Percentiles rank a stretch among this genome's conserved stretches.
phyloP scores from a whole-genome alignment of 2,797 vertebrate species.

The Erpetoichthys calabaricus region DNA sequence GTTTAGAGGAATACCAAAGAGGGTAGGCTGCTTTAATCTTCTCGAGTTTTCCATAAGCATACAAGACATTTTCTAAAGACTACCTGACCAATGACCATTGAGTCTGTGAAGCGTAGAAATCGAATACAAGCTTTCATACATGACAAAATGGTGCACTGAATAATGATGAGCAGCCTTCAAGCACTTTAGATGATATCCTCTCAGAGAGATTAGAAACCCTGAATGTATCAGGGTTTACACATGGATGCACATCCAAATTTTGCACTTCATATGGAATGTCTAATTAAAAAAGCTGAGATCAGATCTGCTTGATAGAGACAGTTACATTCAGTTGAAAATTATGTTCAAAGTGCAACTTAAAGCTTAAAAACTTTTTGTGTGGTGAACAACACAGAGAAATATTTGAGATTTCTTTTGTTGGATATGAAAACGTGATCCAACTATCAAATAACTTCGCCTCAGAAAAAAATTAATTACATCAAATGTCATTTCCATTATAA shows the following conservation, averaged over 20 bases:
- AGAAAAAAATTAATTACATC: too few species aligned
- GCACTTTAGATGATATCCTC: conserved; percentile 2
- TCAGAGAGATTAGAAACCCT: conserved; percentile 7
- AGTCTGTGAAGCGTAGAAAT: not conserved
- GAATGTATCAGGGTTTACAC: conserved; percentile 5
- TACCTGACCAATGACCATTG: too few species aligned
- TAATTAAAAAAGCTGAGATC: conserved; percentile 28
- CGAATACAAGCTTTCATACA: not conserved
- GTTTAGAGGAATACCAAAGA: conserved; percentile 23
- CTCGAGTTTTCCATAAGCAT: conserved; percentile 4
- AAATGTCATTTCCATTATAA: too few species aligned
- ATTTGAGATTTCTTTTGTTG: too few species aligned
- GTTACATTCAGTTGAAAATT: conserved; percentile 1
- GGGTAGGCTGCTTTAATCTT: conserved; percentile 17
- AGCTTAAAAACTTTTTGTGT: too few species aligned
- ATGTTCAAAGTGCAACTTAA: too few species aligned
- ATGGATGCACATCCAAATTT: conserved; percentile 18
- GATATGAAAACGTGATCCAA: too few species aligned
- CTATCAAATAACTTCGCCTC: too few species aligned
- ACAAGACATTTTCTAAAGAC: too few species aligned
- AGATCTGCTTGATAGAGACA: conserved; percentile 12
- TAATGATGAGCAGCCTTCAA: conserved; percentile 2
- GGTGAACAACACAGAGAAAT: too few species aligned
- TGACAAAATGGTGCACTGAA: conserved; percentile 1
- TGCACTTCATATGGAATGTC: conserved; percentile 22